Conservation (phyloP, 2,797 vertebrate genomes). For the Pitangus sulphuratus region DNA sequence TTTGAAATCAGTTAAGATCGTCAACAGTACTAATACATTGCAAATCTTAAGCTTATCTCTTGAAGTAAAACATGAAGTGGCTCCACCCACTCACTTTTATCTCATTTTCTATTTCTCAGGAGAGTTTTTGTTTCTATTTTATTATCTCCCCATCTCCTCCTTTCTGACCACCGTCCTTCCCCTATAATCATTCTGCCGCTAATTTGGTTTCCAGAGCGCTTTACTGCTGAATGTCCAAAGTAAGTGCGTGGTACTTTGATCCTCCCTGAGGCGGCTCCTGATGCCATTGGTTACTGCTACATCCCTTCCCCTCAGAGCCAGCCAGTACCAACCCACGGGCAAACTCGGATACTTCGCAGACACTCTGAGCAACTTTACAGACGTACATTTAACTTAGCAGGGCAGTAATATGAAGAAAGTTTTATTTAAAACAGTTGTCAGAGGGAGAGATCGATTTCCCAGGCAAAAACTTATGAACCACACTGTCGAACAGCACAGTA, state of each 20-base stretch:
- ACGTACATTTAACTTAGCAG: not conserved
- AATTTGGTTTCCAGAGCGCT: not conserved
- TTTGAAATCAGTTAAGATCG: not conserved
- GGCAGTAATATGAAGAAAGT: not conserved
- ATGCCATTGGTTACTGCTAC: not conserved
- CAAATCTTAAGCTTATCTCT: not conserved
- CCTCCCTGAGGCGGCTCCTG: not conserved
- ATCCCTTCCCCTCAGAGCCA: not conserved
- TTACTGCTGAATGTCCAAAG: accelerated
- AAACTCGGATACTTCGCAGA: accelerated
- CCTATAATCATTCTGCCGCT: not conserved
- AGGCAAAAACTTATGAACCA: not conserved
- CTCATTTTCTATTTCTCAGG: not conserved
- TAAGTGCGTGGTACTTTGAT: accelerated
- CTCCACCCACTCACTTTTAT: not conserved
- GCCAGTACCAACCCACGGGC: not conserved
- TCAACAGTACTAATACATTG: not conserved
- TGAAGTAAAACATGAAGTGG: not conserved
- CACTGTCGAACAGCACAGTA: not conserved
- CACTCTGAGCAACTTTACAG: not conserved
- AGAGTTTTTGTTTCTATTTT: not conserved
- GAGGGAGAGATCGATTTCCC: not conserved
- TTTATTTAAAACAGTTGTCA: not conserved
- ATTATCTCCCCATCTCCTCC: not conserved
- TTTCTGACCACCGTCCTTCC: not conserved